Base-by-base conservation (phyloP, 2,888 invertebrate genomes). In the Ormyrus rosae region DNA sequence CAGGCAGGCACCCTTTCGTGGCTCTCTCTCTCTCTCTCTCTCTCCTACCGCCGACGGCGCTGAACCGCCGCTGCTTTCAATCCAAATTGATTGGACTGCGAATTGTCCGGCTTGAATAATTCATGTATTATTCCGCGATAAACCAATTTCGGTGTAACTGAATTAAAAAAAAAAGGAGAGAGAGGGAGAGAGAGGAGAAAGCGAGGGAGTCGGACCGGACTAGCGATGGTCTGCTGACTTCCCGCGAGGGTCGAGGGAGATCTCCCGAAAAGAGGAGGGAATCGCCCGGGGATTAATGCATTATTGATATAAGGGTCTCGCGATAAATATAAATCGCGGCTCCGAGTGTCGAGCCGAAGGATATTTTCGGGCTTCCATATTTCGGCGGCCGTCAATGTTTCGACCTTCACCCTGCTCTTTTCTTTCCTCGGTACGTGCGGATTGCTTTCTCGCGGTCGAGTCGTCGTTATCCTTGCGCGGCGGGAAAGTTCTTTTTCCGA, bases 71-170 rank as follows among this genome's bases (percentile, higher is more conserved):
- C 82, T 83, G 84, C 85, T 83, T 84, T 86, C 83, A 83, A 81
- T 84, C 85, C 86, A 87, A 88, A 88, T 88, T 89, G 89, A 89
- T 89, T 89, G 89, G 88, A 85, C 88, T 86, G 86, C 85, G 86
- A 88, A 86, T 86, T 86, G 88, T 86, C 84, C 86, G 85, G 85
- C 83, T 84, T 90, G 89, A 89, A 89, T 89, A 87, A 89, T 89
- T 89, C 89, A 89, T 89, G 85, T 86, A 85, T 88, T 89, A 88
- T 86, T 86, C 86, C 84, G 82, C 87, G 86, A 87, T 88, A 89
- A 89, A 88, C 87, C 89, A 88, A 89, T 89, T 89, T 88, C 86
- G 84, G 83, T 84, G 68, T 80, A 80, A 72, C 80, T 55, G 76
- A 77, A 72, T 74, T 73, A 70, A 80, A 79, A 74, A 80, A 69